Percentiles rank a stretch among this genome's conserved stretches.
phyloP scores from a whole-genome alignment of 1,140 invertebrate species.

The Brachionus asplanchnoidis region DNA sequence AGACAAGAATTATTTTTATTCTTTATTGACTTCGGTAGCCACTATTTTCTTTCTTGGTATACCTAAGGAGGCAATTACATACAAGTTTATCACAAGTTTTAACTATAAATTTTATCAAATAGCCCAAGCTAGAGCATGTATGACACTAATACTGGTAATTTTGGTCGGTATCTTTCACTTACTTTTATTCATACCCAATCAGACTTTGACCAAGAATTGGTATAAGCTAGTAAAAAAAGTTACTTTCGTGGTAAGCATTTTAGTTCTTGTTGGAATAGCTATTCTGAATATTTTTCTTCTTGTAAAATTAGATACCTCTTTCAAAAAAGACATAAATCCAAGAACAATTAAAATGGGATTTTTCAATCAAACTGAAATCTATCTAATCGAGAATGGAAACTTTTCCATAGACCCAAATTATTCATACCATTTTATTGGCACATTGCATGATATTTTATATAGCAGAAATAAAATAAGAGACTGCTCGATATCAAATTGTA shows the following conservation, averaged over 20 bases:
- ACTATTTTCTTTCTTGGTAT: background rate
- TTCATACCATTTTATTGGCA: background rate
- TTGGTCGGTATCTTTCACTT: background rate
- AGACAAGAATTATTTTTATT: background rate
- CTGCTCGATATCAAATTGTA: background rate
- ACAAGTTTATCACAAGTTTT: background rate
- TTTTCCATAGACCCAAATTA: background rate
- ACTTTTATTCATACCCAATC: background rate
- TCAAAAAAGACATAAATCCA: background rate
- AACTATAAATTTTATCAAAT: background rate
- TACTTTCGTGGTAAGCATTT: background rate
- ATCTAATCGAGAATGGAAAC: background rate
- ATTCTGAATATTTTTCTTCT: background rate
- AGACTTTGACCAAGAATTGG: background rate
- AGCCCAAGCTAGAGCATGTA: background rate
- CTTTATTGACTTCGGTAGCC: background rate
- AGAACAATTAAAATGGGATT: background rate
- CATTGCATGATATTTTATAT: background rate
- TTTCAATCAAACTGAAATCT: background rate
- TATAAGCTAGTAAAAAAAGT: background rate
- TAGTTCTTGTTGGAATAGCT: background rate
- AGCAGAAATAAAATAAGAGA: background rate
- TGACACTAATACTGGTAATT: background rate
- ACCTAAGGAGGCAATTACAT: background rate
- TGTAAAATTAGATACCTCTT: background rate